Evolutionary conservation across 2,888 invertebrate species (phyloP).

Genomic region (Empis stercorea): DNA sequence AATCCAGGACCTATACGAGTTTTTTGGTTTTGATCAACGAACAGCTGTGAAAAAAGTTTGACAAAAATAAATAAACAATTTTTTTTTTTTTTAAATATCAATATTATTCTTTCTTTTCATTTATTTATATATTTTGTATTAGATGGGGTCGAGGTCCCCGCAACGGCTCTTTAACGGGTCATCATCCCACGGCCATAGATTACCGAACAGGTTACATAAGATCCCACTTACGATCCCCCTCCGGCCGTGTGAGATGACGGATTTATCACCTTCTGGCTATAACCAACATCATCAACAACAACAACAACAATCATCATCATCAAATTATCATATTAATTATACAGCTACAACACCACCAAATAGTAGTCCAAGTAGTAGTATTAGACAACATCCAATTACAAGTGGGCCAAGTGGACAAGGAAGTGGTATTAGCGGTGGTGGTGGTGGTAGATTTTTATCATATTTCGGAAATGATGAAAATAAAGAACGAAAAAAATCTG

Average conservation of each 20-base stretch:
- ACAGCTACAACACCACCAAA: too few relatives aligned
- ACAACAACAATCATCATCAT: slow-evolving; percentile 10
- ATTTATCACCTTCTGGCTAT: slow-evolving; percentile 24
- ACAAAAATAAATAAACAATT: too few relatives aligned
- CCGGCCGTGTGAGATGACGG: slow-evolving; percentile 86
- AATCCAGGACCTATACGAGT: too few relatives aligned
- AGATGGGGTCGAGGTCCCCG: slow-evolving; percentile 73
- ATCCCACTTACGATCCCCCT: slow-evolving; percentile 82
- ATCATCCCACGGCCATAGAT: slow-evolving; percentile 37
- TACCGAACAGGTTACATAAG: slow-evolving; percentile 59
- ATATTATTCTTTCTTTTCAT: slow-evolving; percentile 10
- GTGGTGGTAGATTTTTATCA: slow-evolving; percentile 29
- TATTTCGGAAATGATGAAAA: slow-evolving; percentile 34
- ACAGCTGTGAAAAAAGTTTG: too few relatives aligned
- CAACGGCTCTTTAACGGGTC: slow-evolving; percentile 36
- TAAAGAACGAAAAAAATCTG: slow-evolving; percentile 32
- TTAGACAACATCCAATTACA: slow-evolving; percentile 14
- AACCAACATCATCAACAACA: slow-evolving; percentile 16
- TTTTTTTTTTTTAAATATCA: too few relatives aligned
- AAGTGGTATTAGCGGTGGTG: slow-evolving; percentile 11
- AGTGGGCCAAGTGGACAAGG: slow-evolving; percentile 11
- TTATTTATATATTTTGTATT: slow-evolving; percentile 16
- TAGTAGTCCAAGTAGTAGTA: too few relatives aligned
- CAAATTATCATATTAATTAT: slow-evolving; percentile 14
- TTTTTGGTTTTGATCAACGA: too few relatives aligned